These are phyloP conservation scores for Palythoa grandiflora DNA, from an alignment of 92 coral and sea anemone genomes.

Conservation along the genomic window DNA sequence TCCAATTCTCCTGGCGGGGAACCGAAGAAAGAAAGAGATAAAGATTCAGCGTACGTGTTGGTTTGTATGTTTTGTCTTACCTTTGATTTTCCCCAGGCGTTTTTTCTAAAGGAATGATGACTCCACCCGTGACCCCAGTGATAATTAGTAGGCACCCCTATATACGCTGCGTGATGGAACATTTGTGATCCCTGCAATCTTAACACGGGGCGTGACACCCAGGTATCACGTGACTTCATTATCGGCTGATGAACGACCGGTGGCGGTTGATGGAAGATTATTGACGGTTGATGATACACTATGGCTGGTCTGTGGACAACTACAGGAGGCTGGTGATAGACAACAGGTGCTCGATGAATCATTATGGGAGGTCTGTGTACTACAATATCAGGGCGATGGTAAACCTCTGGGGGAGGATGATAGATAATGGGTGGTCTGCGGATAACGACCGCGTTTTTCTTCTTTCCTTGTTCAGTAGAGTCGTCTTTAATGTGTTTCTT, in stretches of 20 bases:
- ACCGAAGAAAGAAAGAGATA: background rate
- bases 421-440: slow-evolving; percentile 97
- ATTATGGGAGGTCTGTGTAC: slow-evolving; percentile 98
- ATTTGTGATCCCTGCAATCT: slow-evolving; percentile 70
- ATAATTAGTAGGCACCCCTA: slow-evolving; percentile 78
- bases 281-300: slow-evolving; percentile 96
- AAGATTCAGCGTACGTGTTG: no score
- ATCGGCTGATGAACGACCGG: slow-evolving; percentile 97
- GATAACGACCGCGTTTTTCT: slow-evolving; percentile 92
- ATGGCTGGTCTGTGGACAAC: slow-evolving; percentile 99
- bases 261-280: slow-evolving; percentile 97
- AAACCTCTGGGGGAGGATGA: slow-evolving; percentile 99
- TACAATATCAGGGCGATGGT: slow-evolving; percentile 96
- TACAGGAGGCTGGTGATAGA: slow-evolving; percentile 97
- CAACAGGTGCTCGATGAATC: slow-evolving; percentile 94
- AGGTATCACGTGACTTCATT: slow-evolving; percentile 91
- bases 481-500: slow-evolving; percentile 45
- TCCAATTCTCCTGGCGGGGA: no score
- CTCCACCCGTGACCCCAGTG: slow-evolving; percentile 68
- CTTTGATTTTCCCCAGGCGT: slow-evolving; percentile 47
- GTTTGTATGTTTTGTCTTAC: background rate
- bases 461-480: slow-evolving; percentile 77
- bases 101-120: slow-evolving; percentile 53
- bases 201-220: slow-evolving; percentile 77
- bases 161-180: slow-evolving; percentile 72